Evolutionary conservation across 2,888 invertebrate genomes (phyloP).

Genomic region (Spialia ferax): DNA sequence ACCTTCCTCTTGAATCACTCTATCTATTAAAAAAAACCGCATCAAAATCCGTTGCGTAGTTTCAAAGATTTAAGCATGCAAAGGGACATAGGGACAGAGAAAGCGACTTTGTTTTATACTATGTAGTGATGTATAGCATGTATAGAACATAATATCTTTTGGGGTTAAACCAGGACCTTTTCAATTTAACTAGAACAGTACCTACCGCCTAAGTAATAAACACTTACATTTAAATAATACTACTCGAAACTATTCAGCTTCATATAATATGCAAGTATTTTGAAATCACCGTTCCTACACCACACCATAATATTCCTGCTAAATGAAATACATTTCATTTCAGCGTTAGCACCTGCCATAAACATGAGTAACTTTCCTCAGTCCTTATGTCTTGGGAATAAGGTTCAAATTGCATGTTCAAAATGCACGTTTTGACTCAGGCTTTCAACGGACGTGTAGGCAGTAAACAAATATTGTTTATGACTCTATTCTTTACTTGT

Average conservation of each 20-base stretch:
- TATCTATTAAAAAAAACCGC: too few relatives aligned
- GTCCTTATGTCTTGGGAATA: conserved; percentile 12
- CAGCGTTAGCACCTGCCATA: conserved; percentile 32
- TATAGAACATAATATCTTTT: too few relatives aligned
- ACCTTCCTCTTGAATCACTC: too few relatives aligned
- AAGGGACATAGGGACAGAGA: too few relatives aligned
- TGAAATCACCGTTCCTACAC: background rate
- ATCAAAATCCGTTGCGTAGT: too few relatives aligned
- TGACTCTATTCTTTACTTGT: conserved; percentile 38
- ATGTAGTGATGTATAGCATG: too few relatives aligned
- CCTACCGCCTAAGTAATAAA: background rate
- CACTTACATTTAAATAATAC: conserved; percentile 2
- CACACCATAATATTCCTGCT: conserved; percentile 23
- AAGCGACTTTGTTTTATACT: too few relatives aligned
- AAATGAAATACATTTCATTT: conserved; percentile 31
- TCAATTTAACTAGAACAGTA: background rate
- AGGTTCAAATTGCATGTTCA: conserved; percentile 18
- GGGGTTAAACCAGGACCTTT: background rate
- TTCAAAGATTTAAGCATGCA: too few relatives aligned
- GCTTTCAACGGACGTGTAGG: conserved; percentile 33
- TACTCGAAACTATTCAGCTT: background rate
- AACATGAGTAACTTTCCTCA: conserved; percentile 15
- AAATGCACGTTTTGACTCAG: conserved; percentile 8
- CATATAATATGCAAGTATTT: conserved; percentile 11
- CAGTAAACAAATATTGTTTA: conserved; percentile 38